Conservation (phyloP, 2,888 invertebrate genomes). For the Buathra laborator region DNA sequence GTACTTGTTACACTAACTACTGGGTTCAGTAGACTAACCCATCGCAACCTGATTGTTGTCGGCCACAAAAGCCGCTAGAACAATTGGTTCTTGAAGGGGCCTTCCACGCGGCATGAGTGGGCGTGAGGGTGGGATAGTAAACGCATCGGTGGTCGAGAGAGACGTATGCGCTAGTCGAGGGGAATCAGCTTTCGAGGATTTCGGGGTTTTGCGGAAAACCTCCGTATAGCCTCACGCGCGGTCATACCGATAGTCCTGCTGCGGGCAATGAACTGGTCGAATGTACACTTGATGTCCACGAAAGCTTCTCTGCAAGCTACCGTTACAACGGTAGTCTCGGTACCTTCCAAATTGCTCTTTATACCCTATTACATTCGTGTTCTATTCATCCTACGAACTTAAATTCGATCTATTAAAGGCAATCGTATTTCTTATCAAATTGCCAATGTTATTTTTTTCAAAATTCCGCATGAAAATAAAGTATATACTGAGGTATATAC, state of each 20-base stretch:
- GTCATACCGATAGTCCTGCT: conserved; percentile 59
- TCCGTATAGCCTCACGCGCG: conserved; percentile 53
- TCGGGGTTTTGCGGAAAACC: conserved; percentile 67
- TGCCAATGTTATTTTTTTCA: neutral
- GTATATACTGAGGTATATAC: no score
- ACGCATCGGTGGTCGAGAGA: conserved; percentile 36
- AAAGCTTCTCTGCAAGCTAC: conserved; percentile 56
- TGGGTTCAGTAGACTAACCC: neutral
- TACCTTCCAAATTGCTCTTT: conserved; percentile 18
- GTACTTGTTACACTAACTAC: neutral
- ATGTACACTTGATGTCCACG: conserved; percentile 51
- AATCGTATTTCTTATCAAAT: neutral
- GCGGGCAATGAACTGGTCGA: conserved; percentile 61
- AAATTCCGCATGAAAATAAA: neutral
- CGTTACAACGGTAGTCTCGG: conserved; percentile 27
- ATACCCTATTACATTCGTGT: neutral
- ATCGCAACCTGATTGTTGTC: conserved; percentile 32
- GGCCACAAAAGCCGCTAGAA: conserved; percentile 40
- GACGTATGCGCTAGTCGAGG: conserved; percentile 14
- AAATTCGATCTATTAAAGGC: neutral
- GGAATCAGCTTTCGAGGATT: conserved; percentile 62
- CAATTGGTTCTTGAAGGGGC: conserved; percentile 38
- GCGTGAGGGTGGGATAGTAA: conserved; percentile 14
- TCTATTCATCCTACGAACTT: neutral
- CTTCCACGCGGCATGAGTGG: conserved; percentile 5